A percentile compares a stretch with the other conserved stretches of the same genome.
Evolutionary conservation across 2,888 invertebrate species (phyloP).

Genomic region (Volucella zonaria): DNA sequence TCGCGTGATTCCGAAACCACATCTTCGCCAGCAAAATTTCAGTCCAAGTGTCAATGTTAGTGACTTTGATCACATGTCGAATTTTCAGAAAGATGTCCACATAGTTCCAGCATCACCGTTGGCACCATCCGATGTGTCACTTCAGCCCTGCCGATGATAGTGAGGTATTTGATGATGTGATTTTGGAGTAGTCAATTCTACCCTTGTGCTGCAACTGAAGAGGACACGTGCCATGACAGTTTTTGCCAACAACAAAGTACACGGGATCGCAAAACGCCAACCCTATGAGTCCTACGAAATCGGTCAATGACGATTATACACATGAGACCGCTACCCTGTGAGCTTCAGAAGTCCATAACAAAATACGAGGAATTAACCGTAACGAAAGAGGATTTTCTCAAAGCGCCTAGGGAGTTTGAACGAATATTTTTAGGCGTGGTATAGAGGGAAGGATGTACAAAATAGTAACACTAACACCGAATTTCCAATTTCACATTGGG

Average conservation of each 20-base stretch:
- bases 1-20: conserved; percentile 63
- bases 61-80: conserved; percentile 57
- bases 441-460: conserved; percentile 59
- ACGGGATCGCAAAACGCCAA: conserved; percentile 57
- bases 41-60: conserved; percentile 31
- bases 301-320: conserved; percentile 76
- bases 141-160: conserved; percentile 30
- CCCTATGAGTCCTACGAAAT: conserved; percentile 61
- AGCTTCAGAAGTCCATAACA: conserved; percentile 68
- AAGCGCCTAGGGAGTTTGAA: conserved; percentile 78
- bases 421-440: conserved; percentile 79
- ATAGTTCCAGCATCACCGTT: conserved; percentile 45
- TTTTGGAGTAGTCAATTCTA: conserved; percentile 44
- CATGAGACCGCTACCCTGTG: conserved; percentile 43
- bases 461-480: no score
- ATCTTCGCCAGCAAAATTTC: conserved; percentile 60
- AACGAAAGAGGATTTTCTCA: conserved; percentile 79
- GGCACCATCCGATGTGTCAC: conserved; percentile 39
- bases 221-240: conserved; percentile 78
- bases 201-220: conserved; percentile 73
- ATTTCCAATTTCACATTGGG: no score
- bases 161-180: conserved; percentile 61
- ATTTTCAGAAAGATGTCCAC: conserved; percentile 56
- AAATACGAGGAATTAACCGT: conserved; percentile 79
- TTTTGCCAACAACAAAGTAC: conserved; percentile 64